Percentiles rank a stretch among this genome's conserved stretches.
Conservation (phyloP, 2,888 invertebrate genomes). For the Octonoba sinensis region DNA sequence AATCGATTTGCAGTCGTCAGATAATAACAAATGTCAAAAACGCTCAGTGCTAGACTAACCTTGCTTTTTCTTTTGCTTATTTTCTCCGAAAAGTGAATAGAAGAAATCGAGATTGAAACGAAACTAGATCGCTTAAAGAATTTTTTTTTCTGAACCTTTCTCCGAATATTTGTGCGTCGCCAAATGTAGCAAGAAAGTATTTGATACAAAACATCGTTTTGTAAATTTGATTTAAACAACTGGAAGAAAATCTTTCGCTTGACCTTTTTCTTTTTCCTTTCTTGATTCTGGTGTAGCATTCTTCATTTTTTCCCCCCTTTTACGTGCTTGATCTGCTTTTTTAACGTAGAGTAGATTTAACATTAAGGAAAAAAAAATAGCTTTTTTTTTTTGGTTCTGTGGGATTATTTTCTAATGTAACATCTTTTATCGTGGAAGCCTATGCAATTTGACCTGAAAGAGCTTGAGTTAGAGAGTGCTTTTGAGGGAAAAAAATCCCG, state of each 20-base stretch:
- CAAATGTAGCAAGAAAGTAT: conserved; percentile 35
- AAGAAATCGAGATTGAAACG: conserved; percentile 17
- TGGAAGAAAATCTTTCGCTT: conserved; percentile 34
- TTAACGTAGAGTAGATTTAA: neutral
- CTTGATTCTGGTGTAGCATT: neutral
- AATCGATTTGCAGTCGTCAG: conserved; percentile 38
- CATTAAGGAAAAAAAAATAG: neutral
- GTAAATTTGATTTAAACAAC: conserved; percentile 52
- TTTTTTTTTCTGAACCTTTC: conserved; percentile 4
- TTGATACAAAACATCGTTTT: conserved; percentile 38
- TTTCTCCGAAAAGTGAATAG: conserved; percentile 9
- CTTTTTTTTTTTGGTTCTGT: neutral
- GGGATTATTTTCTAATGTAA: neutral
- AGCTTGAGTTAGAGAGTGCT: too few relatives aligned
- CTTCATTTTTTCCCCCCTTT: conserved; percentile 1
- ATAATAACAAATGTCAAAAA: conserved; percentile 51
- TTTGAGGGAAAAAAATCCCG: too few relatives aligned
- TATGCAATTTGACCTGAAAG: too few relatives aligned
- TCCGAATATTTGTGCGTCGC: conserved; percentile 24
- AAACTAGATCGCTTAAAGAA: conserved; percentile 30
- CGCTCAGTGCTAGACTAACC: conserved; percentile 27
- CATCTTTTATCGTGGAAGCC: neutral
- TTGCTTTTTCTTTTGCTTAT: conserved; percentile 10
- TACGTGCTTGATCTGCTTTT: conserved; percentile 10
- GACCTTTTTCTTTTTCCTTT: conserved; percentile 14